Base-by-base conservation (phyloP, 2,888 invertebrate species). In the Odontocolon sp. region DNA sequence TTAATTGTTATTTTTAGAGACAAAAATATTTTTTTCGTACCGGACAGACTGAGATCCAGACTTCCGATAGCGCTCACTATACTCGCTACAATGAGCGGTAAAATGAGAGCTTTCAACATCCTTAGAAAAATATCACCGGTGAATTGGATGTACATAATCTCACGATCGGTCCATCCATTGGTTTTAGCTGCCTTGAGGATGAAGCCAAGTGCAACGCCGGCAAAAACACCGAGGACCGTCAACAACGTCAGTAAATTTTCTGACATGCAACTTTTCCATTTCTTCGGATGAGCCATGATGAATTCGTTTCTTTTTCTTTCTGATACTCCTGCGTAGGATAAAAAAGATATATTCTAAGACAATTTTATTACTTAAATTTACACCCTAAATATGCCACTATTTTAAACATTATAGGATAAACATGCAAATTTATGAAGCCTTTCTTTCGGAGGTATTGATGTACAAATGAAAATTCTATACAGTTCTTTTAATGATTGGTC, bases 61-160 rank as follows among this genome's bases (percentile, higher is more conserved):
- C 93, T 93, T 9, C 95, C 94, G 78, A 95, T 93, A 14, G 95
- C 95, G 2, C 94, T 93, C 52, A 95, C 92, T 77, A 95, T 91
- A 9, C 93, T 94, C 1, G 93, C 92, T n/a, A 94, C 91, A 75
- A 95, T 94, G 77, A 96, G 92, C 0, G 96, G 96, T 56, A 96
- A 90, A 82, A 96, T 95, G 71, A 96, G 91, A 74, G 93, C 93
- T 88, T 95, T 95, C 64, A 96, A 91, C 94, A 95, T 95, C 77
- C 94, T 91, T 80, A 96, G 92, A 84, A 95, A 94, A 54, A 96
- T 89, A 85, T 95, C 95, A 23, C 95, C 95, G 1, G 93, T 91
- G 86, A 94, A 95, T 81, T 93, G 92, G 45, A 95, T 91, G 88
- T 95, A 95, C 92, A 94, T 94, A 42, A 94, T 91, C 82, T 95